Evolutionary conservation across 2,113 vertebrate species (phyloP), one percentile per base, ranked within the genome.

Genomic region (Octodon degus): DNA sequence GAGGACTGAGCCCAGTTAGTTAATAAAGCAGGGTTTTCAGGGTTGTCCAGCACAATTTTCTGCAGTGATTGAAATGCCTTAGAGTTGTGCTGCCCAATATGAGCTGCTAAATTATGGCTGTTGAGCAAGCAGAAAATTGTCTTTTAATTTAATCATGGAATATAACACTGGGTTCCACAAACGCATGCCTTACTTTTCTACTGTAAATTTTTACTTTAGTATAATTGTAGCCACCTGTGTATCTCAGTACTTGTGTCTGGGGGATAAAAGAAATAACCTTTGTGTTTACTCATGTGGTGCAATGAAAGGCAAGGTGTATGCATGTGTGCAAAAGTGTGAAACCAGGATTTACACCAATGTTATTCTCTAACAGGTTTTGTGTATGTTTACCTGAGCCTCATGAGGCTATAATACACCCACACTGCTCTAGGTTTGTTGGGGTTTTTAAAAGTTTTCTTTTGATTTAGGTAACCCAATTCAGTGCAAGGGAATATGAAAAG

Each of bases 111-210:
- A 37, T 20, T 91, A 22, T 86, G 34, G 62, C 60, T 76, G 50
- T 3, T 90, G n/a, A 92, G 63, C 43, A 92, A 90, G n/a, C 65
- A 53, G 58, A 34, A 30, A 80, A 67, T 32, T 87, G 1, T 63
- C 74, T 93, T 95, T 92, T 86, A 60, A 40, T 68, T 74, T 95
- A 70, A 70, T 34, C 34, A 70, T n/a, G 34, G 16, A 37, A n/a
- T 20, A 70, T n/a, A 70, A 70, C 34, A 19, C 34, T 70, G 34
- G 7, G 34, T 70, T 70, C 17, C 34, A n/a, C 17, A 70, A n/a
- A 70, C 5, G n/a, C 16, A 70, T n/a, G 67, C 2, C 17, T 20
- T 37, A 70, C 34, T 37, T 70, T 70, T n/a, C 34, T 70, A n/a
- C 68, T 37, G 68, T 70, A 70, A 70, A 70, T n/a, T 70, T 70